Base-by-base conservation (phyloP, 1,140 invertebrate genomes). In the Akabosia matsudoensis region DNA sequence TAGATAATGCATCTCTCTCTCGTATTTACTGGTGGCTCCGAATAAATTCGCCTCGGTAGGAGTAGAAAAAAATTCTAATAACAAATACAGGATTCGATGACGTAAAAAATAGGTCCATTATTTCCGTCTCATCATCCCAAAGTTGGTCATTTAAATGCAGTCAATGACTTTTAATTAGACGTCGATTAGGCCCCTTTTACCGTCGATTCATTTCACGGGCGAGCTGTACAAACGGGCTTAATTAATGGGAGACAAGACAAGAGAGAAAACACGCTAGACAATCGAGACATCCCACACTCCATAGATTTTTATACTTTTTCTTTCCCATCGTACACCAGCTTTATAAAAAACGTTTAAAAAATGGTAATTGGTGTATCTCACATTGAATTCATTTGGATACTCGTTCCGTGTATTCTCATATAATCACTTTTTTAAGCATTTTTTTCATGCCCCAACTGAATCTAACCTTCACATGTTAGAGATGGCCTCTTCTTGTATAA, bases 161-260 rank as follows among this genome's bases (percentile, higher is more conserved):
- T 75, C 79, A 74, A 80, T 79, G 79, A 37, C 77, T 80, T 80
- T 80, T 80, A 80, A 80, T 80, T 80, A 80, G 78, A 80, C 77
- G 52, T 30, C 76, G 73, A 80, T 80, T 79, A 79, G 64, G 45
- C 51, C 67, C 76, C 78, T 77, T 80, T 28, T 31, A 67, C 61
- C 24, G 30, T 77, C 71, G 73, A 73, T 73, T 76, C 74, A 64
- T 78, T 78, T 73, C 74, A 73, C 72, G 75, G 71, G 51, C 45
- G 70, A 76, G 45, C 54, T 78, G 74, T 61, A 75, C 70, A 75
- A 78, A 74, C 74, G 54, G 33, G 56, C 78, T 79, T 76, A 79
- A 79, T 76, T 79, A 79, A 78, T 76, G 74, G 74, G 71, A 76
- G 71, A 45, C 30, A 22, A 67, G 61, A 67, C n/a, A 22, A 61